phyloP scores from a whole-genome alignment of 2,888 invertebrate genomes.

The Eudemis profundana region DNA sequence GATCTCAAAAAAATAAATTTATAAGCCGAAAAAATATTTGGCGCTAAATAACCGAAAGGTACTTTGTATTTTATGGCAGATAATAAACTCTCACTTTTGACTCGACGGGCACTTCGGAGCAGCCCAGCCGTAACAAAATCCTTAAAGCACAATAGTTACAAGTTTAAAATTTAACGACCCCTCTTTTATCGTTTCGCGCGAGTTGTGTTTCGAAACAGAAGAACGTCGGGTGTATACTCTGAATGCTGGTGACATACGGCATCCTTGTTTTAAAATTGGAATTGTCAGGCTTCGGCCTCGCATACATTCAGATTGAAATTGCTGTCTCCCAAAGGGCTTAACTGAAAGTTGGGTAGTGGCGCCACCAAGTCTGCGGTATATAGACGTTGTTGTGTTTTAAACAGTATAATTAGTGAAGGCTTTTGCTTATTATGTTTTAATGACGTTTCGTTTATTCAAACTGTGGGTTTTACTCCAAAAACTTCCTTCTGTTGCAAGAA shows the following conservation, averaged over 20 bases:
- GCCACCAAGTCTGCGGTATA: slow-evolving; percentile 25
- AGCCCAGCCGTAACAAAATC: slow-evolving; percentile 10
- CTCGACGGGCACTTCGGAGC: slow-evolving; percentile 16
- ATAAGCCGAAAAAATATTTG: not conserved
- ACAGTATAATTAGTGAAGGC: slow-evolving; percentile 33
- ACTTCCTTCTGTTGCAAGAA: not conserved
- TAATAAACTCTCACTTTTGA: slow-evolving; percentile 24
- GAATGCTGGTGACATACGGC: not conserved
- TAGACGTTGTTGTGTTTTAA: slow-evolving; percentile 28
- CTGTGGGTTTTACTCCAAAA: not conserved
- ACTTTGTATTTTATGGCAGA: slow-evolving; percentile 19
- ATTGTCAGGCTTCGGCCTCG: slow-evolving; percentile 10
- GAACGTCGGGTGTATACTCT: not conserved
- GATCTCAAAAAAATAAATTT: no score
- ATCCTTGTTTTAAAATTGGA: not conserved
- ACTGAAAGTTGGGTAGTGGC: slow-evolving; percentile 17
- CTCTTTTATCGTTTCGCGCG: slow-evolving; percentile 23
- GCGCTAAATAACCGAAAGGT: not conserved
- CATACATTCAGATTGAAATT: slow-evolving; percentile 16
- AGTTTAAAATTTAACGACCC: slow-evolving; percentile 22
- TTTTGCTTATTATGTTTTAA: slow-evolving; percentile 37
- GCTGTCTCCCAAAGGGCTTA: slow-evolving; percentile 33
- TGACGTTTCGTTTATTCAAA: slow-evolving; percentile 20
- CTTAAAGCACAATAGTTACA: slow-evolving; percentile 17
- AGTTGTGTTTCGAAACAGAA: not conserved